A percentile compares a stretch with the other conserved stretches of the same genome.
phyloP scores from a whole-genome alignment of 2,888 invertebrate genomes.

The Pseudococcus viburni region DNA sequence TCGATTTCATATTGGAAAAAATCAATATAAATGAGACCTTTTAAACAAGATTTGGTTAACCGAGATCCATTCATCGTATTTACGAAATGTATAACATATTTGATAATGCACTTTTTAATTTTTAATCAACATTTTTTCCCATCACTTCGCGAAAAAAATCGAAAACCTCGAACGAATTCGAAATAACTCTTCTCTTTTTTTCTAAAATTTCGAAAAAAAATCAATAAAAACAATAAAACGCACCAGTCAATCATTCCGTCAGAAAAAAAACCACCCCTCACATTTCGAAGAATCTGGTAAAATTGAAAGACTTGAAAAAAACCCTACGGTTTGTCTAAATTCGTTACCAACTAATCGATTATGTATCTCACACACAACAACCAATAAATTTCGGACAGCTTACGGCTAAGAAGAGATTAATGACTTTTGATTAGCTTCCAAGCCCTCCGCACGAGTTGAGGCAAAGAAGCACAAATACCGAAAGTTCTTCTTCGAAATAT shows the following conservation, averaged over 20 bases:
- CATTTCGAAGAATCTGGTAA: background rate
- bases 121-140: too few species aligned
- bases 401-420: slow-evolving; percentile 43
- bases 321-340: background rate
- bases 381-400: slow-evolving; percentile 51
- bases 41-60: too few species aligned
- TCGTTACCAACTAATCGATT: slow-evolving; percentile 43
- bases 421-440: slow-evolving; percentile 44
- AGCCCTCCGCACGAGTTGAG: background rate
- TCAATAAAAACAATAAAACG: slow-evolving; percentile 26
- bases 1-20: too few species aligned
- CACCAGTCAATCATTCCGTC: background rate
- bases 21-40: too few species aligned
- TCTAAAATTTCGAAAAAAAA: background rate
- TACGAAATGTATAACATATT: too few species aligned
- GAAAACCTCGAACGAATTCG: too few species aligned
- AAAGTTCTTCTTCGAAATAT: slow-evolving; percentile 23
- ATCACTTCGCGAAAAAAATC: too few species aligned
- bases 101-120: too few species aligned
- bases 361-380: slow-evolving; percentile 50
- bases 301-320: background rate
- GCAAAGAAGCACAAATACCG: background rate
- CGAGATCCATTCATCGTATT: too few species aligned
- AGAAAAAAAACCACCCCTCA: background rate
- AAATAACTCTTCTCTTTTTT: too few species aligned